A percentile compares a stretch with the other conserved stretches of the same genome.
These are phyloP conservation scores for Clusia tigrina DNA, from an alignment of 2,888 invertebrate species.

Conservation along the genomic window DNA sequence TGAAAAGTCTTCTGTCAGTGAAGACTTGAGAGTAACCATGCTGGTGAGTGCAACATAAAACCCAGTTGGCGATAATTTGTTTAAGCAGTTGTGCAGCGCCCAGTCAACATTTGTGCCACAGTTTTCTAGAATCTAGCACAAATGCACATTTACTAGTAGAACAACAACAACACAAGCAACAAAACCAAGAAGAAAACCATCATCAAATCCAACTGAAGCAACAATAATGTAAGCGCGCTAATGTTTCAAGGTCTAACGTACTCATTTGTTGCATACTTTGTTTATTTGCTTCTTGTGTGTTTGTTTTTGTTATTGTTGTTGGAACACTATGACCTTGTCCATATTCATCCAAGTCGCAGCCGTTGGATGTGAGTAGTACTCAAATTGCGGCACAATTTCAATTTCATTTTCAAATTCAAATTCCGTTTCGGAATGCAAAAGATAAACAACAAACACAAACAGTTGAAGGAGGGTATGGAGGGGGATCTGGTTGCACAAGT, in stretches of 20 bases:
- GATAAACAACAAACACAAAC: constrained; percentile 1
- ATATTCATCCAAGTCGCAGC: too few relatives aligned
- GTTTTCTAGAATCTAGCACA: not conserved
- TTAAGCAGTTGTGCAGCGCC: not conserved
- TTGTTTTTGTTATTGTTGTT: not conserved
- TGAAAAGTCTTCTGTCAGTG: too few relatives aligned
- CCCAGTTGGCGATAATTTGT: constrained; percentile 3
- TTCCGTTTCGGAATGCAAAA: constrained; percentile 35
- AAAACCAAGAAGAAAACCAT: constrained; percentile 1
- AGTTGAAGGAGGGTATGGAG: not conserved
- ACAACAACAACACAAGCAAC: not conserved
- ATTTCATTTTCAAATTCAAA: constrained; percentile 49
- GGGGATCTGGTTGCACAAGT: not conserved
- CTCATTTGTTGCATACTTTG: not conserved
- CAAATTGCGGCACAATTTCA: not conserved
- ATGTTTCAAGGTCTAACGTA: constrained; percentile 19
- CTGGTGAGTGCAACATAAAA: too few relatives aligned
- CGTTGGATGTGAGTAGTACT: not conserved
- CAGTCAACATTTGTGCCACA: not conserved
- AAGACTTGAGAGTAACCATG: too few relatives aligned
- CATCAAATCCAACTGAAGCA: too few relatives aligned
- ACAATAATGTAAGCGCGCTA: constrained; percentile 5
- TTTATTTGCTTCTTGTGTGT: not conserved
- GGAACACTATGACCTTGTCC: too few relatives aligned
- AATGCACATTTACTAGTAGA: not conserved